Percentiles rank a stretch among this genome's conserved stretches.
Conservation (phyloP, 2,888 invertebrate genomes). For the Drosophila imparisetae region DNA sequence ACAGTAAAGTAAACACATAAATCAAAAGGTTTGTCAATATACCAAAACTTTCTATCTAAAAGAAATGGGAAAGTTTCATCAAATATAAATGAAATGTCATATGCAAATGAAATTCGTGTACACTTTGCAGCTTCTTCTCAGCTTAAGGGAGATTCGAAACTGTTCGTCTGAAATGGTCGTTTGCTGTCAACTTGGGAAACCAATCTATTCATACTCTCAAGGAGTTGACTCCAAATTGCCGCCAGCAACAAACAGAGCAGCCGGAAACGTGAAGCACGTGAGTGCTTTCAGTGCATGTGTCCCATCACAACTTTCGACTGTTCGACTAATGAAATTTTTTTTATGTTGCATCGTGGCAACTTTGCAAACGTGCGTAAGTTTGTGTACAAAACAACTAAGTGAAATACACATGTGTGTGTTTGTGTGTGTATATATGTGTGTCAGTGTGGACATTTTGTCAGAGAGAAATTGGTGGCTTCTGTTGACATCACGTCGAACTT, state of each 20-base stretch:
- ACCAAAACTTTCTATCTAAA: not conserved
- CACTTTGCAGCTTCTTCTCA: constrained; percentile 17
- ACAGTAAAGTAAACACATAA: not conserved
- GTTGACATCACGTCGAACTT: constrained; percentile 75
- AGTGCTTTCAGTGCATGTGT: constrained; percentile 17
- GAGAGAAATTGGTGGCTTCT: constrained; percentile 43
- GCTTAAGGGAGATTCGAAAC: constrained; percentile 26
- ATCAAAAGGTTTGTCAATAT: not conserved
- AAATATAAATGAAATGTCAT: constrained; percentile 35
- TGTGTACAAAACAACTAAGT: constrained; percentile 3
- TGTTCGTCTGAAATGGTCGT: constrained; percentile 15
- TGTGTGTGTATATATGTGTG: constrained; percentile 14
- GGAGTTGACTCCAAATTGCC: constrained; percentile 26
- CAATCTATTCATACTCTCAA: constrained; percentile 39
- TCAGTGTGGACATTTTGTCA: constrained; percentile 21
- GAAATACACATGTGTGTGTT: not conserved
- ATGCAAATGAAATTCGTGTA: constrained; percentile 64
- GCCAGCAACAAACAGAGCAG: constrained; percentile 16
- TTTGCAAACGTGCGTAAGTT: constrained; percentile 28
- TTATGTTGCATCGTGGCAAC: constrained; percentile 11
- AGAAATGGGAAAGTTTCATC: not conserved
- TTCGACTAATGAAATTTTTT: constrained; percentile 70
- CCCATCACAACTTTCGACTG: constrained; percentile 66
- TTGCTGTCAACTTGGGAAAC: constrained; percentile 31
- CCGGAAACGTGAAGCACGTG: constrained; percentile 9